phyloP scores from a whole-genome alignment of 2,797 vertebrate species.

The Limosa lapponica region DNA sequence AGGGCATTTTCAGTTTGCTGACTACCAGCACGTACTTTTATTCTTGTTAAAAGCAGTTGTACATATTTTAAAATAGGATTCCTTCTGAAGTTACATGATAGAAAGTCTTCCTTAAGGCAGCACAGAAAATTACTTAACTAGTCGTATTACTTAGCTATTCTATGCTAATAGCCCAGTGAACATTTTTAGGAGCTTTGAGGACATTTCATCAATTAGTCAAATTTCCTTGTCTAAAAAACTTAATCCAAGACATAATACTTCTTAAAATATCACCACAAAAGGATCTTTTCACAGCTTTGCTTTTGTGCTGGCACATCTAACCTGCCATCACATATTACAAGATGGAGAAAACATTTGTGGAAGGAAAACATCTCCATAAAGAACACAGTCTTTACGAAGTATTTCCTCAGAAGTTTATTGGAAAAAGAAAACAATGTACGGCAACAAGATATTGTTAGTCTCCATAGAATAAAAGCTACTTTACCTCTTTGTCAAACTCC shows the following conservation, averaged over 20 bases:
- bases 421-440: not conserved
- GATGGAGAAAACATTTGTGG: not conserved
- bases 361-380: conserved; percentile 2
- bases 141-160: conserved; percentile 17
- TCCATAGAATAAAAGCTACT: not conserved
- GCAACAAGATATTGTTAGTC: accelerated
- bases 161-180: conserved; percentile 48
- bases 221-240: conserved; percentile 28
- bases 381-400: not conserved
- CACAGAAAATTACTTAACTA: conserved; percentile 31
- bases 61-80: not conserved
- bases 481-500: conserved; percentile 93
- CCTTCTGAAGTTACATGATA: not conserved
- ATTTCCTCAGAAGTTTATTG: not conserved
- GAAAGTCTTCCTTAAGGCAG: conserved; percentile 38
- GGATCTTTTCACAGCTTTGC: not conserved
- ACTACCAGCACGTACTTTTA: not conserved
- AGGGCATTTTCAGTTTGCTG: not conserved
- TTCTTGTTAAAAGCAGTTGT: not conserved
- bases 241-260: conserved; percentile 14
- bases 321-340: not conserved
- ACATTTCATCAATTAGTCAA: conserved; percentile 64
- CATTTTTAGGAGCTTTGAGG: conserved; percentile 48
- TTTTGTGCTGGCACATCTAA: not conserved
- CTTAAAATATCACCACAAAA: conserved; percentile 28